Evolutionary conservation across 2,888 invertebrate genomes (phyloP).

Genomic region (Nephrotoma guestfalica): DNA sequence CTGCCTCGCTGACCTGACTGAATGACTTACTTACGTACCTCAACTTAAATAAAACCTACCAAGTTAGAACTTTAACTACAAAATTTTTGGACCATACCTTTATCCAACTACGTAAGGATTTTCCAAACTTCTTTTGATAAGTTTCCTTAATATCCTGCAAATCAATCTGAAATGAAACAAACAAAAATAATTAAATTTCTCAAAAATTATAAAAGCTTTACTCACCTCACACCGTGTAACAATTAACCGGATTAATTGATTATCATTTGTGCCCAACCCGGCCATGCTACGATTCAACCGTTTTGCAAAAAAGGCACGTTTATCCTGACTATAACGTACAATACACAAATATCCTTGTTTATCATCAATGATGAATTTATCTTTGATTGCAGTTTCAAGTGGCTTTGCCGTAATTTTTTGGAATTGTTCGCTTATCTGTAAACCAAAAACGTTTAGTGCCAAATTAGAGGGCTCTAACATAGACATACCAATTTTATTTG

Average conservation of each 20-base stretch:
- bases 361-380: constrained; percentile 70
- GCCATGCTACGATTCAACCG: constrained; percentile 77
- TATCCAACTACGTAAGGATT: neutral
- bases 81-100: neutral
- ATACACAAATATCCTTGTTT: constrained; percentile 70
- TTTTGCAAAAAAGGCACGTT: constrained; percentile 72
- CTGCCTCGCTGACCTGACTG: no score
- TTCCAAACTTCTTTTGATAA: neutral
- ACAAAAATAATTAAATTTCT: neutral
- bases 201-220: neutral
- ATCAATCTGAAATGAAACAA: neutral
- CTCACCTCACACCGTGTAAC: constrained; percentile 58
- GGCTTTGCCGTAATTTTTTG: constrained; percentile 59
- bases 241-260: constrained; percentile 68
- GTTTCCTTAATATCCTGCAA: neutral
- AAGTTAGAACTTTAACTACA: no score
- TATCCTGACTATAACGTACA: constrained; percentile 64
- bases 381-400: constrained; percentile 63
- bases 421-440: neutral
- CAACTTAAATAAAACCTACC: no score
- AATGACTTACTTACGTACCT: no score
- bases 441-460: neutral
- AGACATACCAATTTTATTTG: constrained; percentile 34
- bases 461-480: neutral
- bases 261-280: constrained; percentile 78